phyloP scores from a whole-genome alignment of 2,888 invertebrate genomes.

The Bruchidius siliquastri region DNA sequence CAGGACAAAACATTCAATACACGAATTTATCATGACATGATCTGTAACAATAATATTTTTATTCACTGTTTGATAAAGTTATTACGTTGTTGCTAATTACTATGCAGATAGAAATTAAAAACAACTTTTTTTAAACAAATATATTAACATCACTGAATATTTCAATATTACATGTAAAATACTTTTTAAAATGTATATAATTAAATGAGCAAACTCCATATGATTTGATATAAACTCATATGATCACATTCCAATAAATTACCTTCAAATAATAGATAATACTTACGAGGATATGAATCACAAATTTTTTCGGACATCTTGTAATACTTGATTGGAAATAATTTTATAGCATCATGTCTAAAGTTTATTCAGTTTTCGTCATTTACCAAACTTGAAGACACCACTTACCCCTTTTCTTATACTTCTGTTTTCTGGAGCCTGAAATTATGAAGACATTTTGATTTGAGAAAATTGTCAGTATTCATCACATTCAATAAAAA shows the following conservation, averaged over 20 bases:
- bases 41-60: too few relatives aligned
- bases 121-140: neutral
- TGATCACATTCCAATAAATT: neutral
- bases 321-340: neutral
- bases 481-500: conserved; percentile 6
- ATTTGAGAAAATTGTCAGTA: conserved; percentile 3
- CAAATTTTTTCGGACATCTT: neutral
- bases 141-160: neutral
- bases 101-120: neutral
- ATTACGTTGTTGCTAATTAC: too few relatives aligned
- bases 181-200: neutral
- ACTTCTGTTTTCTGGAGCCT: conserved; percentile 60
- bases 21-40: too few relatives aligned
- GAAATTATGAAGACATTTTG: conserved; percentile 28
- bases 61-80: too few relatives aligned
- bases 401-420: conserved; percentile 58
- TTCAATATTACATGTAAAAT: neutral
- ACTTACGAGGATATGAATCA: neutral
- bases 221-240: neutral
- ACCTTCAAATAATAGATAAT: neutral
- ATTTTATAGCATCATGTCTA: neutral
- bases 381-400: conserved; percentile 64
- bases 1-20: too few relatives aligned
- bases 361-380: conserved; percentile 27
- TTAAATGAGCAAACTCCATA: neutral